Conservation (phyloP, 2,888 invertebrate species). For the Meloe dianella region DNA sequence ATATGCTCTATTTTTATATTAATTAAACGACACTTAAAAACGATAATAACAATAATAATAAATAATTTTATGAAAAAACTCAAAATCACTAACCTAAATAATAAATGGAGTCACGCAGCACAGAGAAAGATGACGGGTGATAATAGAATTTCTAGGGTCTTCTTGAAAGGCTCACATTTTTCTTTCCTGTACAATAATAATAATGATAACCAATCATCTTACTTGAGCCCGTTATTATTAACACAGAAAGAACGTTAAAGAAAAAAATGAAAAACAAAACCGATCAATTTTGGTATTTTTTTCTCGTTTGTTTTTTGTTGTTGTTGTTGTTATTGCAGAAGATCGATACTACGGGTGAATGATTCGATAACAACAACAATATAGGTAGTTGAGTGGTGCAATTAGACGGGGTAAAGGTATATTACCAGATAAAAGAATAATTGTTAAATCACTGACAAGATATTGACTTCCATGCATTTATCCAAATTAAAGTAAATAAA, state of each 20-base stretch:
- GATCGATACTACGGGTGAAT: too few relatives aligned
- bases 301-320: background rate
- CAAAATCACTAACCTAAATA: conserved; percentile 59
- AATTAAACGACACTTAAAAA: background rate
- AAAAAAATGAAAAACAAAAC: background rate
- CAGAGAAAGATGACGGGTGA: conserved; percentile 79
- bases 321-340: background rate
- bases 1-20: too few relatives aligned
- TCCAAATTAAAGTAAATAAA: conserved; percentile 20
- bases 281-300: background rate
- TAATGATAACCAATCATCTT: conserved; percentile 55
- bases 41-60: background rate
- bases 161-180: conserved; percentile 78
- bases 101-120: conserved; percentile 65
- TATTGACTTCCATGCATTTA: conserved; percentile 52
- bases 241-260: background rate
- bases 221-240: conserved; percentile 50
- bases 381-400: background rate
- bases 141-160: conserved; percentile 76
- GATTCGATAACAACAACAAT: background rate
- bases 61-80: conserved; percentile 35
- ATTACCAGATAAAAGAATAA: background rate
- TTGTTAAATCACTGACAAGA: background rate
- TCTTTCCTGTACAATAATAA: conserved; percentile 64
- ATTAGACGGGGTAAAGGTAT: background rate